phyloP scores from a whole-genome alignment of 2,888 invertebrate genomes.

The Watsonalla cultraria region DNA sequence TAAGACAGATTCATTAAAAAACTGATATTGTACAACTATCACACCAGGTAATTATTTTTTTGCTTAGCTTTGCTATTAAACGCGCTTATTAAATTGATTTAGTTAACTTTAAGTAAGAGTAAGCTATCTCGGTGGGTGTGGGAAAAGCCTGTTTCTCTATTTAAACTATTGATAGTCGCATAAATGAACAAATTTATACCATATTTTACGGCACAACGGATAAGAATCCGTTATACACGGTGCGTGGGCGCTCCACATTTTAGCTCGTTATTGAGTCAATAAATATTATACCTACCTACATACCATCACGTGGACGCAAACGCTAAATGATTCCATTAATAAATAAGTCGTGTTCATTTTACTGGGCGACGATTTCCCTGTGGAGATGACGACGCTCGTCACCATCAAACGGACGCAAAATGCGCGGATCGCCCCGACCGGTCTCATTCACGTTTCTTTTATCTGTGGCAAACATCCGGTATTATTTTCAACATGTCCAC shows the following conservation, averaged over 20 bases:
- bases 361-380: not conserved
- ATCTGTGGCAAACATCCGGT: slow-evolving; percentile 69
- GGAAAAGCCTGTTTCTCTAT: not conserved
- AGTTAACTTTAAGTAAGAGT: too few species aligned
- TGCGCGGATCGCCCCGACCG: slow-evolving; percentile 28
- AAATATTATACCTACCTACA: not conserved
- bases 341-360: not conserved
- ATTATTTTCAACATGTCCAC: slow-evolving; percentile 50
- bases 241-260: not conserved
- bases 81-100: too few species aligned
- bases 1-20: too few species aligned
- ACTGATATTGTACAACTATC: too few species aligned
- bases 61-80: too few species aligned
- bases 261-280: not conserved
- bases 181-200: not conserved
- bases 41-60: too few species aligned
- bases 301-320: not conserved
- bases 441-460: slow-evolving; percentile 57
- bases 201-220: not conserved
- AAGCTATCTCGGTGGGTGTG: too few species aligned
- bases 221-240: not conserved
- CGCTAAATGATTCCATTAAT: not conserved
- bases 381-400: slow-evolving; percentile 8
- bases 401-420: slow-evolving; percentile 22
- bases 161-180: not conserved